phyloP scores from a whole-genome alignment of 2,113 vertebrate species.

The Semicossyphus pulcher region DNA sequence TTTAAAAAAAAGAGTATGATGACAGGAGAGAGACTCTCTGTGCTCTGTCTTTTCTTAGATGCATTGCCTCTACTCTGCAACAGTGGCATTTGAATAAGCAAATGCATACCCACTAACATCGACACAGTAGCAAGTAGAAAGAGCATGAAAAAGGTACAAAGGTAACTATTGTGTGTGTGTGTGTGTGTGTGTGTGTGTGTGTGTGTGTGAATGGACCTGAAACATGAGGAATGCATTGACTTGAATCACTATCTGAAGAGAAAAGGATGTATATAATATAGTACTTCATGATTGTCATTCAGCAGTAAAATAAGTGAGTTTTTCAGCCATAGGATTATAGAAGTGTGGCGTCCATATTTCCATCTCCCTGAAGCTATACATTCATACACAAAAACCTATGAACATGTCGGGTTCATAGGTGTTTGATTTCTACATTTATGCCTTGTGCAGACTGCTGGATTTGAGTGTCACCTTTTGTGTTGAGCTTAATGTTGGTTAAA shows the following conservation, averaged over 20 bases:
- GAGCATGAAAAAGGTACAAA: constrained; percentile 40
- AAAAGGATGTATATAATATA: constrained; percentile 1
- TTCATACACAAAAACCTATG: constrained; percentile 35
- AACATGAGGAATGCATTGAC: constrained; percentile 60
- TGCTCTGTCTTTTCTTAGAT: constrained; percentile 35
- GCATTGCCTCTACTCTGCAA: constrained; percentile 49
- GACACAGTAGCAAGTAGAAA: constrained; percentile 43
- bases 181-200: no score
- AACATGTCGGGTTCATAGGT: not conserved
- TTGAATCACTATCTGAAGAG: constrained; percentile 1
- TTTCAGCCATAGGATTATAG: constrained; percentile 61
- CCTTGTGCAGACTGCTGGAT: not conserved
- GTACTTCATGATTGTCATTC: constrained; percentile 76
- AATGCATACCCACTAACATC: constrained; percentile 49
- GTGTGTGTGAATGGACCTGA: constrained; percentile 29
- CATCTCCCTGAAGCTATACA: constrained; percentile 39
- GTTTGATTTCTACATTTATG: constrained; percentile 4
- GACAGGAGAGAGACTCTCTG: constrained; percentile 46
- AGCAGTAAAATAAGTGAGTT: constrained; percentile 54
- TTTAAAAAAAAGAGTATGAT: constrained; percentile 21
- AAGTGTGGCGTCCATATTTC: constrained; percentile 16
- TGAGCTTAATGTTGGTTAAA: constrained; percentile 24
- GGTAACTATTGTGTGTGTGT: constrained; percentile 2
- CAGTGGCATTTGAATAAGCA: constrained; percentile 42
- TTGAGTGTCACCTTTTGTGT: constrained; percentile 2